phyloP scores from a whole-genome alignment of 2,888 invertebrate genomes.

The Hydriomena furcata region DNA sequence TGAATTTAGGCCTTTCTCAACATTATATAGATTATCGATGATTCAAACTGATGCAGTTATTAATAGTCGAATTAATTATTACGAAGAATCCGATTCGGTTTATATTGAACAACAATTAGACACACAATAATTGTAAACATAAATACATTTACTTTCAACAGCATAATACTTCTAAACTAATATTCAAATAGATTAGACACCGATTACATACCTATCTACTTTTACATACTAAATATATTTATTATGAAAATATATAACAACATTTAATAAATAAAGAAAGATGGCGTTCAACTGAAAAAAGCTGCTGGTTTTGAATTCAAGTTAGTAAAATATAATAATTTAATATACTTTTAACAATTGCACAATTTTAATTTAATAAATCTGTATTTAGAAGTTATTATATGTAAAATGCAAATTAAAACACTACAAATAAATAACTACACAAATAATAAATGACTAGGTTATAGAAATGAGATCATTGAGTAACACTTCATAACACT shows the following conservation, averaged over 20 bases:
- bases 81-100: too few relatives aligned
- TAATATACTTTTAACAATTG: too few relatives aligned
- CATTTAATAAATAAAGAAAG: slow-evolving; percentile 38
- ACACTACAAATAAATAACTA: too few relatives aligned
- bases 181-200: slow-evolving; percentile 42
- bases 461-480: slow-evolving; percentile 16
- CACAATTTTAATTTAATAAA: too few relatives aligned
- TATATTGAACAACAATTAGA: slow-evolving; percentile 9
- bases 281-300: too few relatives aligned
- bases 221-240: slow-evolving; percentile 36
- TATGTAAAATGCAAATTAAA: too few relatives aligned
- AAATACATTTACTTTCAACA: slow-evolving; percentile 36
- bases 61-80: too few relatives aligned
- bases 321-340: slow-evolving; percentile 3
- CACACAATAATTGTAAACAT: slow-evolving; percentile 9
- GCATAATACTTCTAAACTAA: slow-evolving; percentile 42
- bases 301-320: slow-evolving; percentile 5
- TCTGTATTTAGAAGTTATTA: too few relatives aligned
- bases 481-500: slow-evolving; percentile 2
- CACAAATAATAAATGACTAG: slow-evolving; percentile 5
- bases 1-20: slow-evolving; percentile 19
- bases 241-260: slow-evolving; percentile 54
- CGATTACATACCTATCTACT: slow-evolving; percentile 37
- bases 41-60: too few relatives aligned
- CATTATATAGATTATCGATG: too few relatives aligned